Evolutionary conservation across 2,888 invertebrate species (phyloP), one percentile per base, ranked within the genome.

Genomic region (Archips xylosteana): DNA sequence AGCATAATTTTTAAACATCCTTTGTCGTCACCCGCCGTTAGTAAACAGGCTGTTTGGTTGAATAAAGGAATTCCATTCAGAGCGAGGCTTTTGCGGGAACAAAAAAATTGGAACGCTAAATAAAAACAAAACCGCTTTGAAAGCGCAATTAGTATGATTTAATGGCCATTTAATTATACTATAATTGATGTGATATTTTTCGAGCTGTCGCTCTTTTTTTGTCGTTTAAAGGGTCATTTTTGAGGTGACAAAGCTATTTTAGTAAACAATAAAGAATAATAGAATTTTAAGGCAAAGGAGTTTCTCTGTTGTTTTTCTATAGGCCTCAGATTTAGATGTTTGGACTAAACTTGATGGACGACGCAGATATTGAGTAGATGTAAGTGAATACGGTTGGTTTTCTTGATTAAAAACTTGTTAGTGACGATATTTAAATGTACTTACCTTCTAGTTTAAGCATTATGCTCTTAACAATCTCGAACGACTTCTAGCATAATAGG

Each of bases 1-100:
- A 88, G 87, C 85, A 90, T 92, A 92, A 91, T 92, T 93, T 92
- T 87, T 86, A 85, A 87, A 87, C 86, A 85, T 87, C 91, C 89
- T 92, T 94, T 94, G 92, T 92, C 86, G 85, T 85, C 80, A 78
- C 83, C 84, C 84, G 87, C 85, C 89, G 89, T 90, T 88, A 85
- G 92, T 92, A 92, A 93, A 93, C 93, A 92, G 89, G 81, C 90
- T 89, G 89, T 89, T 90, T 87, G 88, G 79, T 82, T 74, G 75
- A 92, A 93, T 92, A 94, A 94, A 94, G 89, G 94, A 89, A 94
- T 94, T 91, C 91, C 91, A 91, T 92, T 90, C 87, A 87, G 80
- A 82, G 85, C 83, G 84, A 81, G 83, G 85, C 87, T 87, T 82
- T 85, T 84, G 79, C 81, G 68, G 79, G 79, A 82, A 83, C 84